A percentile compares a stretch with the other conserved stretches of the same genome.
Evolutionary conservation across 2,113 vertebrate species (phyloP).

Genomic region (Thalassoma bifasciatum): DNA sequence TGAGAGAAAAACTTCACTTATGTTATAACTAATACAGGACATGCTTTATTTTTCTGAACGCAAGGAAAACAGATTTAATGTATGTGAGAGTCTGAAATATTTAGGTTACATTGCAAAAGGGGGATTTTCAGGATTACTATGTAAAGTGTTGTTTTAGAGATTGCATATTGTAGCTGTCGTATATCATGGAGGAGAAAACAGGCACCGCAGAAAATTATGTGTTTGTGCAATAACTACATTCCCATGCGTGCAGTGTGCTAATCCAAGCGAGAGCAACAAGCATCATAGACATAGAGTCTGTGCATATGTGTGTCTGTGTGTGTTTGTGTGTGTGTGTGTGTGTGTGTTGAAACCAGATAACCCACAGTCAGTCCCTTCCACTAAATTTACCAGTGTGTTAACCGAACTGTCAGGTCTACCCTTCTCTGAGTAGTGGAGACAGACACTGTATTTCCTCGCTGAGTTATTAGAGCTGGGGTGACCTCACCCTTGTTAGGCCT

Average conservation of each 20-base stretch:
- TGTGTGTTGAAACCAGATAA: constrained; percentile 77
- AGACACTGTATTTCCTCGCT: constrained; percentile 77
- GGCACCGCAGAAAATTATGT: background rate
- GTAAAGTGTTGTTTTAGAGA: constrained; percentile 45
- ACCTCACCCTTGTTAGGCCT: constrained; percentile 81
- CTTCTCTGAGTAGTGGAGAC: constrained; percentile 71
- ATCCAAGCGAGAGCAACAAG: constrained; percentile 50
- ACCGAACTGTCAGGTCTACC: constrained; percentile 74
- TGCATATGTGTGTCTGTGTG: constrained; percentile 42
- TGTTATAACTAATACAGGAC: constrained; percentile 21
- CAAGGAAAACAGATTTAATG: constrained; percentile 5
- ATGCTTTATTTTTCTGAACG: constrained; percentile 22
- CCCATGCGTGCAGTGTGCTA: constrained; percentile 41
- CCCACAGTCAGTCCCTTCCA: constrained; percentile 61
- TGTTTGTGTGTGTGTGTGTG: constrained; percentile 28
- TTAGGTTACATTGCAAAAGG: constrained; percentile 20
- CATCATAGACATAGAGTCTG: constrained; percentile 52
- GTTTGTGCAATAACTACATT: constrained; percentile 28
- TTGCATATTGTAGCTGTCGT: constrained; percentile 30
- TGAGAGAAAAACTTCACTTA: constrained; percentile 21
- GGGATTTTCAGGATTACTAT: constrained; percentile 31
- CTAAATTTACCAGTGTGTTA: constrained; percentile 84
- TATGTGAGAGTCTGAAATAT: constrained; percentile 22
- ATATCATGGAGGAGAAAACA: constrained; percentile 9
- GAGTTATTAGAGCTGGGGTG: constrained; percentile 78